Percentiles rank a stretch among this genome's conserved stretches.
These are phyloP conservation scores for Leistus spinibarbis DNA, from an alignment of 2,888 invertebrate genomes.

Conservation along the genomic window DNA sequence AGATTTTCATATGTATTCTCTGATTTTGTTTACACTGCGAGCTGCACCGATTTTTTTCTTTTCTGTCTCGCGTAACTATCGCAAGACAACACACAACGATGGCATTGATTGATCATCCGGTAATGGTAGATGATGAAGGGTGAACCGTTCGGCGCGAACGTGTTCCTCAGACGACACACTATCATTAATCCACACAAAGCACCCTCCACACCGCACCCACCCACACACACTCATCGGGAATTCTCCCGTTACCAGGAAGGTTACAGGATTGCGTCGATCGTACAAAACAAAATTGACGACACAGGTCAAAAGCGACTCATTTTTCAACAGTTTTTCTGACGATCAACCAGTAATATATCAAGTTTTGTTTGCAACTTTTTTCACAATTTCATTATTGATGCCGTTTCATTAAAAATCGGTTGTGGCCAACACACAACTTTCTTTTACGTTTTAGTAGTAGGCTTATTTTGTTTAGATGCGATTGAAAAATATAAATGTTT, in stretches of 20 bases:
- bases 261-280: not conserved
- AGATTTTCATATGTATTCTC: not conserved
- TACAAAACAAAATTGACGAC: not conserved
- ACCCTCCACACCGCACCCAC: not conserved
- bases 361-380: not conserved
- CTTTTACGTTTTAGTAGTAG: too few relatives aligned
- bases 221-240: not conserved
- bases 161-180: slow-evolving; percentile 27
- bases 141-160: slow-evolving; percentile 18
- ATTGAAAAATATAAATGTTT: too few relatives aligned
- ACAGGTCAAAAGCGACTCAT: not conserved
- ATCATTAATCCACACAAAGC: slow-evolving; percentile 24
- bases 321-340: not conserved
- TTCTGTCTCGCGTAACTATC: not conserved
- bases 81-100: slow-evolving; percentile 1
- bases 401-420: too few relatives aligned
- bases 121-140: slow-evolving; percentile 43
- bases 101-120: slow-evolving; percentile 48
- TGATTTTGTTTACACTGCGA: not conserved
- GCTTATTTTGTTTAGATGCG: too few relatives aligned
- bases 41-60: not conserved
- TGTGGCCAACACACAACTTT: too few relatives aligned
- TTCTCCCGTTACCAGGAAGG: not conserved
- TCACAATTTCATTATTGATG: too few relatives aligned
- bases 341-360: not conserved